These are phyloP conservation scores for Neuroterus valhalla DNA, from an alignment of 1,140 invertebrate species.

Conservation along the genomic window DNA sequence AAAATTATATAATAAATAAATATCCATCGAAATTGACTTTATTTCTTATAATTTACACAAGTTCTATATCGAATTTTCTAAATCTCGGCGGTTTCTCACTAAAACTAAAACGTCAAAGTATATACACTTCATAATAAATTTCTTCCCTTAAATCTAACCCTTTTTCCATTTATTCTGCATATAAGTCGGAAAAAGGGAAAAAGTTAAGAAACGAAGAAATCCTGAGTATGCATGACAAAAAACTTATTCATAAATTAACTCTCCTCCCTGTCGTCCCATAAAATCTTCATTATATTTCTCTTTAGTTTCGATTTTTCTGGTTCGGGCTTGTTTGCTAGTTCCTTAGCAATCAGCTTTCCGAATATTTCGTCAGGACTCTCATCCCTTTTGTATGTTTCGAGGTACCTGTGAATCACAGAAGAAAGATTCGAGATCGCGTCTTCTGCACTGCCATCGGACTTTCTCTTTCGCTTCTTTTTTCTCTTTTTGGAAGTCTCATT, in stretches of 20 bases:
- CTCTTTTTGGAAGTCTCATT: not conserved
- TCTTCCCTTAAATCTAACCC: too few relatives aligned
- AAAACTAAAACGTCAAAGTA: too few relatives aligned
- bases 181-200: too few relatives aligned
- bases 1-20: too few relatives aligned
- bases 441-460: not conserved
- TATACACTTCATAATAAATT: too few relatives aligned
- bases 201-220: not conserved
- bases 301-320: slow-evolving; percentile 7
- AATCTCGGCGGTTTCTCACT: too few relatives aligned
- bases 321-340: slow-evolving; percentile 1
- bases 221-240: not conserved
- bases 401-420: not conserved
- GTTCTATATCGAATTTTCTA: too few relatives aligned
- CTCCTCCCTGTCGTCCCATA: not conserved
- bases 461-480: not conserved
- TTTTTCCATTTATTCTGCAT: too few relatives aligned
- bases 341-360: not conserved
- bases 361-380: slow-evolving; percentile 8
- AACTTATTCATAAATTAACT: not conserved
- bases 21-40: too few relatives aligned
- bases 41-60: too few relatives aligned
- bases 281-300: not conserved
- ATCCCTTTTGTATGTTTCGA: not conserved
- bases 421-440: not conserved